Evolutionary conservation across 1,140 invertebrate species (phyloP), one percentile per base, ranked within the genome.

Genomic region (Harlomillsia oculata): DNA sequence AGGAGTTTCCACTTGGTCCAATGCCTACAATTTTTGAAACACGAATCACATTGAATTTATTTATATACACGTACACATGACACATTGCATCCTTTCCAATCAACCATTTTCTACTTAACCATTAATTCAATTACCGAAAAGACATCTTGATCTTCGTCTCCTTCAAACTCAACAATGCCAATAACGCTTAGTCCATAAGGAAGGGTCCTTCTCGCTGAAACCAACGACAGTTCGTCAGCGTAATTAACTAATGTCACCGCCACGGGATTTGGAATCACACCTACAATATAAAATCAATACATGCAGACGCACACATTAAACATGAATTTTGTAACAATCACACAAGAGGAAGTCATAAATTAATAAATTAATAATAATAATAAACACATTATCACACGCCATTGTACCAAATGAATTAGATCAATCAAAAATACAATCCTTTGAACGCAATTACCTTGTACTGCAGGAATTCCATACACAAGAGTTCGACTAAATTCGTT

Each of bases 101-200:
- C 13, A 18, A 29, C 20, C 26, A 54, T 5, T 13, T 40, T 5
- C 5, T 9, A 26, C 14, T 13, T 11, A n/a, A 37, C 2, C 3
- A 14, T 4, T 5, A 37, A 25, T 16, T 4, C 21, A 13, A 45
- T 56, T 58, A 65, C 63, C 1, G 56, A 25, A 39, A 59, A 65
- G 25, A 65, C 16, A 16, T 59, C 59, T 30, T 56, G 48, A 16
- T 53, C 43, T 21, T 58, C 63, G 50, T 65, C 63, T n/a, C 20
- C 18, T 13, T 62, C 59, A 46, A 62, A 61, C 25, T 65, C 63
- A 5, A 59, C 62, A 13, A 59, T 34, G 5, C 63, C 63, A 49
- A 65, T 58, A 13, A 62, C 14, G 6, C 8, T 14, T 6, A 65
- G 18, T 11, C 63, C 63, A 49, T 36, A 62, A 0, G 63, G 63